Evolutionary conservation across 2,797 vertebrate species (phyloP), one percentile per base, ranked within the genome.

Genomic region (Myotis planiceps): DNA sequence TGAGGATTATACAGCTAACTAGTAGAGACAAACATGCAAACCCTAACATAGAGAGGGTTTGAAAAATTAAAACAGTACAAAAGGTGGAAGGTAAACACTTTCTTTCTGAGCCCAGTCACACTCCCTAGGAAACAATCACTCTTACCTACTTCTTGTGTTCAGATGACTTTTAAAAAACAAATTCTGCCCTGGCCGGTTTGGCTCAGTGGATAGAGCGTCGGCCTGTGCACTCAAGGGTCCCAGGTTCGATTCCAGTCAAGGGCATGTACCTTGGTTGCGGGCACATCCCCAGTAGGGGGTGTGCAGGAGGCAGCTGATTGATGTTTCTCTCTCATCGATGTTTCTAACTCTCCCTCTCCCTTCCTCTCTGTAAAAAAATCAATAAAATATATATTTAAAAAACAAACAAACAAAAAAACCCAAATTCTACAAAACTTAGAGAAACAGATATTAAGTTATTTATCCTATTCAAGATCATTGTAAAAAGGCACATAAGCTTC

Each of bases 1-100:
- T 55, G 49, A 86, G 32, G 34, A 76, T 80, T 71, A 66, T 12
- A 75, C 6, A 83, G 51, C 34, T 83, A 58, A 71, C 45, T 34
- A 65, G 84, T 19, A 86, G 82, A 88, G 58, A 90, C 29, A 85
- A 49, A 76, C 37, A 92, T 60, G 87, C n/a, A 92, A 83, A 78
- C 23, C 55, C 55, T 58, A n/a, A 63, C 58, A 7, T 6, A 63
- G 29, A 63, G 60, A 74, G 71, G 71, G 15, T 47, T 47, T n/a
- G n/a, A 49, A 49, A 74, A 74, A 19, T 47, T 47, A 74, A 49
- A 71, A 29, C 27, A n/a, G 29, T 10, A 21, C 45, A 75, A 49
- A 49, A 14, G 45, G 16, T 49, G 9, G 45, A 47, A n/a, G 72
- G 27, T 29, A 32, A 75, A 45, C 72, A 12, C 47, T 75, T 49